Base-by-base conservation (phyloP, 2,888 invertebrate genomes). In the Polydrusus cervinus region DNA sequence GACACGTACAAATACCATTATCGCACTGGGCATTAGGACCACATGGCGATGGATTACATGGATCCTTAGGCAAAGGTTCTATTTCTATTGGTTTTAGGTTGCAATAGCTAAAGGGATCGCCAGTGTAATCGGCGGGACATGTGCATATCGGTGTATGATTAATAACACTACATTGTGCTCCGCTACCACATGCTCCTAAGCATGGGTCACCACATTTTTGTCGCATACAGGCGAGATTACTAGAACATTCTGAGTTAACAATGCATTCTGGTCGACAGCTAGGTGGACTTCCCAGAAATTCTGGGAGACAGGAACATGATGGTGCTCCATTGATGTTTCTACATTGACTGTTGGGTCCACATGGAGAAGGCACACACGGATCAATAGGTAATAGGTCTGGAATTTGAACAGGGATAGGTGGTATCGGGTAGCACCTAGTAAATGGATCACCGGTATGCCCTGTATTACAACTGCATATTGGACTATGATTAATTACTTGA, bases 401-500 rank as follows among this genome's bases (percentile, higher is more conserved):
- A 75, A 83, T 85, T 30, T 86, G 88, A 85, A 81, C 79, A 65
- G 85, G 84, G 18, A 83, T 81, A 64, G 81, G 81, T 60, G 82
- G 82, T 70, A 81, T 78, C 55, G 88, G 86, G 80, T 88, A 90
- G 82, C 93, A 93, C 81, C 91, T 89, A 40, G 90, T 89, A 81
- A 93, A 91, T n/a, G 93, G 92, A 87, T 94, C 92, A 16, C 93
- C 93, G 16, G 90, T 91, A 80, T 89, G 90, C 55, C 89, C 89
- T 18, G 86, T 81, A 25, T 88, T 89, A 84, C 95, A 95, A 66
- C 91, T 90, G 85, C 95, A 96, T 81, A 94, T 91, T 2, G 95
- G 94, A 84, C 92, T 93, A 83, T 95, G 95, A 84, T 94, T 93
- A 74, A 93, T 90, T 1, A 94, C 93, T 84, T 91, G 90, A 83